These are phyloP conservation scores for Habropoda laboriosa DNA, from an alignment of 1,140 invertebrate genomes.

Conservation along the genomic window DNA sequence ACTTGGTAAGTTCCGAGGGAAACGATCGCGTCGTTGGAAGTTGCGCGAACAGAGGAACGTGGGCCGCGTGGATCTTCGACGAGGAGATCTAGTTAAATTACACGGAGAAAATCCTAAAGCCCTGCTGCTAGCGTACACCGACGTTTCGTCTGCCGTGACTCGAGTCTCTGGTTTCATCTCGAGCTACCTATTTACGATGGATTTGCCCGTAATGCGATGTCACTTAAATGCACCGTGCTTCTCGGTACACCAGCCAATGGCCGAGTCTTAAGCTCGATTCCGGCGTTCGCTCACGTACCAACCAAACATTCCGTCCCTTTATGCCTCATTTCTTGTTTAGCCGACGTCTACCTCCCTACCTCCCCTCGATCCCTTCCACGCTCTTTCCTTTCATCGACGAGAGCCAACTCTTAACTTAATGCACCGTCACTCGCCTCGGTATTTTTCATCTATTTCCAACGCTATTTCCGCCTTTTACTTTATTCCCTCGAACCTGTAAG, in stretches of 20 bases:
- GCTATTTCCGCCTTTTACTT: background rate
- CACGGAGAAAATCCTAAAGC: slow-evolving; percentile 39
- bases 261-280: background rate
- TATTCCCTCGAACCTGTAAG: background rate
- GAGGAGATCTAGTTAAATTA: slow-evolving; percentile 54
- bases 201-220: slow-evolving; percentile 36
- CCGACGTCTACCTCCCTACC: background rate
- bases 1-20: background rate
- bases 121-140: background rate
- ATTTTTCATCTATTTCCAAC: background rate
- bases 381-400: slow-evolving; percentile 7
- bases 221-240: slow-evolving; percentile 17
- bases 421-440: background rate
- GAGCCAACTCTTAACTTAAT: slow-evolving; percentile 23
- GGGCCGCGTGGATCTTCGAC: background rate
- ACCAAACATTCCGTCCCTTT: slow-evolving; percentile 3
- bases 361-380: background rate
- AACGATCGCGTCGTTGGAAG: background rate
- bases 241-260: background rate
- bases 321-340: slow-evolving; percentile 14
- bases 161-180: slow-evolving; percentile 19
- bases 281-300: background rate
- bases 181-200: slow-evolving; percentile 42
- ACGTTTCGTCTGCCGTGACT: background rate
- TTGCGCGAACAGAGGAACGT: background rate